Conservation (phyloP, 2,797 vertebrate genomes). For the Glyptemys insculpta region DNA sequence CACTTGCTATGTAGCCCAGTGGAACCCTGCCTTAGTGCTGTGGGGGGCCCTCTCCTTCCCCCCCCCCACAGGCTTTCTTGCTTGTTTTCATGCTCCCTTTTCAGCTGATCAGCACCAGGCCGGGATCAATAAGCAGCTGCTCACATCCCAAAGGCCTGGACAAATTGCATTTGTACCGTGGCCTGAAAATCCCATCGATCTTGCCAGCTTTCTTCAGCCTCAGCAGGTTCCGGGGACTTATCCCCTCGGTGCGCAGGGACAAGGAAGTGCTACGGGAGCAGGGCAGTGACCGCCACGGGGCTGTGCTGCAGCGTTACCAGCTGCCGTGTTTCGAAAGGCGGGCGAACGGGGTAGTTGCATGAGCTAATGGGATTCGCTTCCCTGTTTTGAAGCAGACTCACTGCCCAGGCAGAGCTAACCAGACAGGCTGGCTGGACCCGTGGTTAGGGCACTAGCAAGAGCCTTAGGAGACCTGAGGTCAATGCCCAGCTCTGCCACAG, state of each 20-base stretch:
- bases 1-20: background rate
- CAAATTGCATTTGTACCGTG: background rate
- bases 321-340: background rate
- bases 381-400: background rate
- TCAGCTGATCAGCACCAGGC: background rate
- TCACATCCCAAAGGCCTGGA: background rate
- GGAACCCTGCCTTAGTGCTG: background rate
- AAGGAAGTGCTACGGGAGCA: background rate
- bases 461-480: no score
- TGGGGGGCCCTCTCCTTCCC: rapidly evolving
- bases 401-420: no score
- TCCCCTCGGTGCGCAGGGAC: rapidly evolving
- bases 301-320: rapidly evolving
- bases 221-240: background rate
- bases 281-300: background rate
- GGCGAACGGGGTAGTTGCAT: background rate
- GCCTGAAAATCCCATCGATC: slow-evolving; percentile 14
- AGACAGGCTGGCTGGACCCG: background rate
- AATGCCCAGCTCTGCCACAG: background rate
- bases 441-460: background rate
- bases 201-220: background rate
- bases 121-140: slow-evolving; percentile 4
- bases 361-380: background rate
- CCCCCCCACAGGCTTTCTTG: rapidly evolving
- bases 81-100: background rate